phyloP scores from a whole-genome alignment of 2,888 invertebrate species.

The Stenotaenia linearis region DNA sequence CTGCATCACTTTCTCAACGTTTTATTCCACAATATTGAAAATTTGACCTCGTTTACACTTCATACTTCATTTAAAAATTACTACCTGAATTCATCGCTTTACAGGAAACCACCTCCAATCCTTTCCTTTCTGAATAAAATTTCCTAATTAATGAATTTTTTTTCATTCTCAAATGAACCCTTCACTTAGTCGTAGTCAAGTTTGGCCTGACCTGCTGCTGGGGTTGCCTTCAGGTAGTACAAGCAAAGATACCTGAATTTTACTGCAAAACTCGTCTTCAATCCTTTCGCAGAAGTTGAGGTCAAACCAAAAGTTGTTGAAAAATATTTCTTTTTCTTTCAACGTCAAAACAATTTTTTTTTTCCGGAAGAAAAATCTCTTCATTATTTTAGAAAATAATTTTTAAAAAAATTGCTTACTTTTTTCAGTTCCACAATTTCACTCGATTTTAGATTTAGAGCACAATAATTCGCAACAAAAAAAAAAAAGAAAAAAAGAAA shows the following conservation, averaged over 20 bases:
- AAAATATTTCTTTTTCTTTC: neutral
- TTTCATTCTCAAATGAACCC: neutral
- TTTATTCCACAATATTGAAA: neutral
- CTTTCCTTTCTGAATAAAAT: neutral
- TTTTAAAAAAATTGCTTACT: no score
- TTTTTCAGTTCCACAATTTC: no score
- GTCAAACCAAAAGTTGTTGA: neutral
- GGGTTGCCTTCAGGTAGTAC: neutral
- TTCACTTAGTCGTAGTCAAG: neutral
- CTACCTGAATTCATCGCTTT: neutral
- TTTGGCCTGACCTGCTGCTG: neutral
- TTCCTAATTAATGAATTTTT: neutral
- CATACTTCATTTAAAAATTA: neutral
- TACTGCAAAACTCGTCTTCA: neutral
- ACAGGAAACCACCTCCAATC: neutral
- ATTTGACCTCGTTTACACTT: neutral
- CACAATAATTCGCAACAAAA: no score
- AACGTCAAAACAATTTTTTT: neutral
- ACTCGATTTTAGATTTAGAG: neutral
- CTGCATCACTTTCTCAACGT: neutral
- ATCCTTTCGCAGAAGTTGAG: neutral
- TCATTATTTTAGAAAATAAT: no score
- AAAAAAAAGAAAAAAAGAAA: neutral
- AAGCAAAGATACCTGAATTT: neutral
- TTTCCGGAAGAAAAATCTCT: neutral